Evolutionary conservation across 2,113 vertebrate species (phyloP).

Genomic region (Strigops habroptila): DNA sequence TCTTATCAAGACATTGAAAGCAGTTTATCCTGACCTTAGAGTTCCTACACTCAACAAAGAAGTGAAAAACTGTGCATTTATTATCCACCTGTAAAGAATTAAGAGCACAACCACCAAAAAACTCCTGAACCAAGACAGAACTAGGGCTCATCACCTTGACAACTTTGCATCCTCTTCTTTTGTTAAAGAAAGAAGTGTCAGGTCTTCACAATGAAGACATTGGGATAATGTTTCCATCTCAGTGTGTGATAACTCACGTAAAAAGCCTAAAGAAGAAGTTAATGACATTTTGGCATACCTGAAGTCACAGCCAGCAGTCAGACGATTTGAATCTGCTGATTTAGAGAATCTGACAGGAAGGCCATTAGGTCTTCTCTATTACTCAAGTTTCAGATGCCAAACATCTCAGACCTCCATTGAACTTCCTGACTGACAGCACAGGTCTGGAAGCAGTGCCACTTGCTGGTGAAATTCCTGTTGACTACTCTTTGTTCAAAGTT

Average conservation of each 20-base stretch:
- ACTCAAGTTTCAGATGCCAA: not conserved
- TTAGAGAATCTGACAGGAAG: not conserved
- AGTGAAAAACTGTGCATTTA: not conserved
- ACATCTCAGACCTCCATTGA: not conserved
- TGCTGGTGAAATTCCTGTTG: not conserved
- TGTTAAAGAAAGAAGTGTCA: not conserved
- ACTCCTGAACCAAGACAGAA: not conserved
- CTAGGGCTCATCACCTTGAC: not conserved
- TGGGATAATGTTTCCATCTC: not conserved
- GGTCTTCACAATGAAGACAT: not conserved
- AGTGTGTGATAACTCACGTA: not conserved
- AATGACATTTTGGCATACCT: not conserved
- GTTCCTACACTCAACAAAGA: not conserved
- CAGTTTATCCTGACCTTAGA: not conserved
- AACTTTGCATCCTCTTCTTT: not conserved
- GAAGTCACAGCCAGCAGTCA: not conserved
- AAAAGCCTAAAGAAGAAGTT: not conserved
- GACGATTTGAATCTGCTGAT: not conserved
- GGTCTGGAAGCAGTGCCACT: not conserved
- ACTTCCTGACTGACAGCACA: not conserved
- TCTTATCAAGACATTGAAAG: not conserved
- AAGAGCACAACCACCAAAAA: not conserved
- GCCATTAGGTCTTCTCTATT: not conserved
- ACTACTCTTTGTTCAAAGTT: not conserved
- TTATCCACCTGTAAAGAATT: not conserved